Evolutionary conservation across 2,797 vertebrate genomes (phyloP).

Genomic region (Sylvilagus floridanus): DNA sequence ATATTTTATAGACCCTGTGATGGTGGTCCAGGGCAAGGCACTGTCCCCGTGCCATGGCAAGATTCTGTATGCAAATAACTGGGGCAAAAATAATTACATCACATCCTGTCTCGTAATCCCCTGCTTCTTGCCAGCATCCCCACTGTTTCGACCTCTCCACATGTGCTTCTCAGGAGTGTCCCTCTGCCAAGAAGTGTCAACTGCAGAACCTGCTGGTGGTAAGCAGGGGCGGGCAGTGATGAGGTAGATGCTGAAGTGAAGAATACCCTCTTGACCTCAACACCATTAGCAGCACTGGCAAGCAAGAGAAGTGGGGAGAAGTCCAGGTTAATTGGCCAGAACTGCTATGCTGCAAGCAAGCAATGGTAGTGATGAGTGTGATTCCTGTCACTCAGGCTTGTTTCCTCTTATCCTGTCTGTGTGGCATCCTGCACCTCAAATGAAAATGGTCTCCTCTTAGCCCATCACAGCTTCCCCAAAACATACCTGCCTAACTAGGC

Average conservation of each 20-base stretch:
- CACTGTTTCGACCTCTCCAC: background rate
- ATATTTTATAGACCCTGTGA: background rate
- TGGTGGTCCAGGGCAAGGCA: background rate
- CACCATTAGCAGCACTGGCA: background rate
- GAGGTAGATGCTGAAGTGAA: background rate
- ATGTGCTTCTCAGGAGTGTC: background rate
- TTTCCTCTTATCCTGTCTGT: background rate
- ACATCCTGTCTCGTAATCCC: background rate
- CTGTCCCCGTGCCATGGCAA: background rate
- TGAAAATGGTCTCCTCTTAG: background rate
- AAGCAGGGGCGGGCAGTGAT: background rate
- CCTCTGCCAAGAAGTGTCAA: background rate
- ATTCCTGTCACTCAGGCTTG: background rate
- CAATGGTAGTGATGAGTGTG: background rate
- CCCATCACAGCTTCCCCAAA: background rate
- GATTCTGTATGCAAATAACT: background rate
- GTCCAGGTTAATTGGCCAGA: constrained; percentile 41
- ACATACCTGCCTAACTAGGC: background rate
- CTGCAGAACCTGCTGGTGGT: background rate
- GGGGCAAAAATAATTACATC: background rate
- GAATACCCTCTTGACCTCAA: constrained; percentile 37
- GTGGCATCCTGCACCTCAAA: background rate
- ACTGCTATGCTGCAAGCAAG: background rate
- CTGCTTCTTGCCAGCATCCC: background rate
- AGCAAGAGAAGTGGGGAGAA: background rate